Evolutionary conservation across 2,888 invertebrate genomes (phyloP).

Genomic region (Catocala nupta): DNA sequence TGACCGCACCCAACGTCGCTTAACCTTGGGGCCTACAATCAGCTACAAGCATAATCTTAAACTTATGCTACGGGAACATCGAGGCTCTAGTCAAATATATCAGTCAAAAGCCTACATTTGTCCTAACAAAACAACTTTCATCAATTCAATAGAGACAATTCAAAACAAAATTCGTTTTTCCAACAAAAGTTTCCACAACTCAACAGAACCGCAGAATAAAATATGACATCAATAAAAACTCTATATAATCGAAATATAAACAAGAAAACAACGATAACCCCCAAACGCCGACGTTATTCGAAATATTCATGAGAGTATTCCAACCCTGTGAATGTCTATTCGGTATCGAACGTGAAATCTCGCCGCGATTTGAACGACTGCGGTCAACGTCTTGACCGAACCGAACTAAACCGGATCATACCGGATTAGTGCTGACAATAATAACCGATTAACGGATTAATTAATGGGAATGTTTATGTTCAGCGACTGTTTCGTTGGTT

Average conservation of each 20-base stretch:
- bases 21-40: no score
- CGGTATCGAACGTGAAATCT: constrained; percentile 37
- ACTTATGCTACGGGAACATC: no score
- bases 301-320: constrained; percentile 53
- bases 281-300: constrained; percentile 43
- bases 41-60: no score
- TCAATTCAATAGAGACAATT: constrained; percentile 8
- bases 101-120: no score
- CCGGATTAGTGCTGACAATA: constrained; percentile 34
- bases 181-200: constrained; percentile 17
- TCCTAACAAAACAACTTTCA: not conserved
- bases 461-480: constrained; percentile 19
- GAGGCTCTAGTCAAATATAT: no score
- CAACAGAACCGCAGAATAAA: constrained; percentile 15
- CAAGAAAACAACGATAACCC: constrained; percentile 27
- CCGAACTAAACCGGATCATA: constrained; percentile 20
- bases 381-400: constrained; percentile 27
- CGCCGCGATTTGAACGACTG: constrained; percentile 28
- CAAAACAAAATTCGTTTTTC: constrained; percentile 9
- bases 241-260: constrained; percentile 25
- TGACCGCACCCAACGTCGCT: no score
- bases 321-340: constrained; percentile 33
- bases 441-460: constrained; percentile 20
- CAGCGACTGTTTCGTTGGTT: constrained; percentile 6
- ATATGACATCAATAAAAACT: constrained; percentile 30